Base-by-base conservation (phyloP, 2,888 invertebrate species). In the Diplazon laetatorius region DNA sequence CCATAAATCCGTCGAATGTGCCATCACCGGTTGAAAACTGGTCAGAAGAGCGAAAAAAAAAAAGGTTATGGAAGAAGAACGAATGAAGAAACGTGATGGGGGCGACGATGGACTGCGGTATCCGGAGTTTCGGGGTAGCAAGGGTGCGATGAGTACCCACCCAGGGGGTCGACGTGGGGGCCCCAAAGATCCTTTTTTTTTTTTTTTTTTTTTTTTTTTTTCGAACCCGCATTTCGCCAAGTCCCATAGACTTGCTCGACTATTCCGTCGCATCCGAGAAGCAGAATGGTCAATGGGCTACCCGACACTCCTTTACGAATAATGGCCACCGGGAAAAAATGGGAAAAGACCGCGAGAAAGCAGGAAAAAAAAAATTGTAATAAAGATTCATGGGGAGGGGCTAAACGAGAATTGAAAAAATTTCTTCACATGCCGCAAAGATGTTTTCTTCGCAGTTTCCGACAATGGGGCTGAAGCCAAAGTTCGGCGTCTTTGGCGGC, bases 101-200 rank as follows among this genome's bases (percentile, higher is more conserved):
- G 8, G 25, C 25, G 20, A 35, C 16, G 16, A 16, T n/a, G 18
- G 6, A 0, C 16, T 55, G 55, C 16, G 35, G 59, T 66, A 35
- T 48, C 25, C 44, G 55, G 5, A 25, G 25, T 20, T 65, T 71
- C 50, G 59, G 52, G 60, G 70, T 59, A 76, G 80, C 80, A 76
- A n/a, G 78, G 82, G 78, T 69, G 80, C 86, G 87, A 87, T 86
- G 86, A 87, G 86, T 81, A 83, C 82, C 87, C 73, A 86, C 62
- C 76, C 84, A 77, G 82, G 77, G 85, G 81, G 84, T 30, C 59
- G 1, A 14, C 2, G 12, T 18, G 20, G 59, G 66, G 48, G 42
- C 55, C 63, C 76, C 82, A 73, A 81, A 84, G 71, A 76, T 69
- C 71, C 30, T 30, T 63, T 66, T 66, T 73, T 68, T 78, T 80